These are phyloP conservation scores for Pygmarrhopalites habei DNA, from an alignment of 1,140 invertebrate genomes.

Conservation along the genomic window DNA sequence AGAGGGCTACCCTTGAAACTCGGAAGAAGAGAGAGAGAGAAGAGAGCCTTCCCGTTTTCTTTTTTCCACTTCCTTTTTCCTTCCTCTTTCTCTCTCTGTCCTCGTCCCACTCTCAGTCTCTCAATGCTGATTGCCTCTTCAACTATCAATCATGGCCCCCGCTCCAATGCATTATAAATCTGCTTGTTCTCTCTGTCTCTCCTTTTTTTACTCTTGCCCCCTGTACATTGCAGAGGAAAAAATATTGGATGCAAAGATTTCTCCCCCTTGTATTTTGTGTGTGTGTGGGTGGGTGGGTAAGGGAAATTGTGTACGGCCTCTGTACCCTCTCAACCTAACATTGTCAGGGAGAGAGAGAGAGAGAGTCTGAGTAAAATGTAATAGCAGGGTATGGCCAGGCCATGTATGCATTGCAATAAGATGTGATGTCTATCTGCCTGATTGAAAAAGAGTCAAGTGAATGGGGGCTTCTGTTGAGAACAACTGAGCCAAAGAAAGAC, in stretches of 20 bases:
- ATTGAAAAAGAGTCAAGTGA: conserved; percentile 32
- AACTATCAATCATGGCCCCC: conserved; percentile 15
- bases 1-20: no score
- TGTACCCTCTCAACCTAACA: no score
- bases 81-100: no score
- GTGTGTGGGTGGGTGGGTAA: no score
- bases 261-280: no score
- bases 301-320: no score
- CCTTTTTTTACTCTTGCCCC: not conserved
- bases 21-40: no score
- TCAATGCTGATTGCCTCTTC: conserved; percentile 14
- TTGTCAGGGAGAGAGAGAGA: no score
- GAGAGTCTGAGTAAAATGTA: not conserved
- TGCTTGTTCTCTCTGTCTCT: not conserved
- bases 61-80: not conserved
- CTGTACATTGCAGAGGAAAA: not conserved
- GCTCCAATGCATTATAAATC: not conserved
- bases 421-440: conserved; percentile 5
- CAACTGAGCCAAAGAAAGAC: conserved; percentile 29
- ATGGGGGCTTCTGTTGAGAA: conserved; percentile 14
- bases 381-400: not conserved
- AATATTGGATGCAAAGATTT: not conserved
- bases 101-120: not conserved
- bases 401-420: not conserved
- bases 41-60: no score